Percentiles rank a stretch among this genome's conserved stretches.
These are phyloP conservation scores for Mastomys natalensis DNA, from an alignment of 2,113 vertebrate species.

Conservation along the genomic window DNA sequence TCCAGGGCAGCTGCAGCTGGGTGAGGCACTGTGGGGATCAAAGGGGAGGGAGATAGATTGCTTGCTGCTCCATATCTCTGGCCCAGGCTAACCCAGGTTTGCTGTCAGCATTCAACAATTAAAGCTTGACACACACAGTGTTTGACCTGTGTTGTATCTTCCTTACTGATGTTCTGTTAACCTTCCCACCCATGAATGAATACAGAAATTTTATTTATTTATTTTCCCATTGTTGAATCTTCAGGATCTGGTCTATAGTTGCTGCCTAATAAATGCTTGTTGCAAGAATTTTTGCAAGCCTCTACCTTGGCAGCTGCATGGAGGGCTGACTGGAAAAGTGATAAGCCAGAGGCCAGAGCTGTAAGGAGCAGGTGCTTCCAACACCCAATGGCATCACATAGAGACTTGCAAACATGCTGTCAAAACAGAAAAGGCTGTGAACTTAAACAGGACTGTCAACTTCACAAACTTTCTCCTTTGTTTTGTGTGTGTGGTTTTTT, in stretches of 20 bases:
- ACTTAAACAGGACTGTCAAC: constrained; percentile 51
- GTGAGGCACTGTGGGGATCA: not conserved
- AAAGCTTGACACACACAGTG: not conserved
- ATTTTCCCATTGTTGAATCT: not conserved
- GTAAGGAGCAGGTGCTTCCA: rapidly evolving
- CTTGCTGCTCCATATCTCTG: not conserved
- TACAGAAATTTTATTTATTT: not conserved
- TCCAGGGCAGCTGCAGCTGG: not conserved
- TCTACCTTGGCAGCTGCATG: rapidly evolving
- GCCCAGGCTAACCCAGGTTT: not conserved
- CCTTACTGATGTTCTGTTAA: not conserved
- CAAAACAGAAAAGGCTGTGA: constrained; percentile 38
- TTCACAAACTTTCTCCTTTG: constrained; percentile 65
- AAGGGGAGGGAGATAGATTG: not conserved
- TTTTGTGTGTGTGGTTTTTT: not conserved
- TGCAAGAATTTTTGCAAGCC: not conserved
- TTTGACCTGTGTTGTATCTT: not conserved
- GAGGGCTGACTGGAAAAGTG: not conserved
- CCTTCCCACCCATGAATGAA: not conserved
- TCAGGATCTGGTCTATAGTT: not conserved
- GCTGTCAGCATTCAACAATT: not conserved
- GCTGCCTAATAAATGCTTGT: not conserved
- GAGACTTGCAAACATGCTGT: not conserved
- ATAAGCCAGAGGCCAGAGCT: not conserved
- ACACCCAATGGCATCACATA: not conserved